Conservation (phyloP, 2,113 vertebrate species). For the Leucosticte australis region DNA sequence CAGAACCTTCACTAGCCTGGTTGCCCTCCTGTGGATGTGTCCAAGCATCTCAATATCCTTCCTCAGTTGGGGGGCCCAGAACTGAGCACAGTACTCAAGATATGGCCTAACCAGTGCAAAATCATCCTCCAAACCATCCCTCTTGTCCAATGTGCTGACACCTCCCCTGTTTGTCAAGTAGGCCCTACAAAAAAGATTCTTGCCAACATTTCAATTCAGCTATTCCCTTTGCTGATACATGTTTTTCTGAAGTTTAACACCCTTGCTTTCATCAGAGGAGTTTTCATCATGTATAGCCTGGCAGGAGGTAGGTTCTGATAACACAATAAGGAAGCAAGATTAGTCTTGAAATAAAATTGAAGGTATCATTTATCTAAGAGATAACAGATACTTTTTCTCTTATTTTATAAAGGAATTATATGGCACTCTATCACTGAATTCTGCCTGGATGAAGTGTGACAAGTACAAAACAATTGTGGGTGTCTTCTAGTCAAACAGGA, state of each 20-base stretch:
- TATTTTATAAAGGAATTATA: neutral
- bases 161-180: neutral
- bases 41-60: neutral
- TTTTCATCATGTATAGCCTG: neutral
- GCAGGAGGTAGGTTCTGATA: neutral
- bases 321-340: neutral
- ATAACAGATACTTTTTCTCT: neutral
- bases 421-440: neutral
- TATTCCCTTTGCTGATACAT: neutral
- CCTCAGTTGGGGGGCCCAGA: neutral
- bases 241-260: neutral
- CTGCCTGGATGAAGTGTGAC: neutral
- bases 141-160: neutral
- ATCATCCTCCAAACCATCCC: neutral
- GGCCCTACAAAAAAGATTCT: neutral
- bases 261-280: neutral
- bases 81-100: neutral
- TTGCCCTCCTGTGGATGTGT: accelerated
- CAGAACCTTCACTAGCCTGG: neutral
- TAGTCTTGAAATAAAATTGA: neutral
- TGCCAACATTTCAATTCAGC: neutral
- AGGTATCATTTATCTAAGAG: neutral
- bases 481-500: neutral
- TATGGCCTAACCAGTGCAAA: neutral
- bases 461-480: neutral